These are phyloP conservation scores for Zaprionus inermis DNA, from an alignment of 1,140 invertebrate species.

Conservation along the genomic window DNA sequence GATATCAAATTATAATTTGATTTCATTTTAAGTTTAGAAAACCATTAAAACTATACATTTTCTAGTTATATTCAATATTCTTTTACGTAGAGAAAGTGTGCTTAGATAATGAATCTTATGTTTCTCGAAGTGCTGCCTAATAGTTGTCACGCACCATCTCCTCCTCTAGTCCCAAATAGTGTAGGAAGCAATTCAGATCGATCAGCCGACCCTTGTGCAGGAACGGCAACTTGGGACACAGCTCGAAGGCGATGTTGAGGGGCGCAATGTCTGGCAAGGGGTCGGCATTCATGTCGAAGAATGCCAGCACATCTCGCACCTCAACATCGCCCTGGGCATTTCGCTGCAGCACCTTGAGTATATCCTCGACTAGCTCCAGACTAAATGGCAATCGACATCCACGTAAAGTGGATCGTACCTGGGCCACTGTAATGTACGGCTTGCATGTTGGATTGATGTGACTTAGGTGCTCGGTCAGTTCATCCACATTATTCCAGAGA, in stretches of 20 bases:
- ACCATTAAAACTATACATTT: too few species aligned
- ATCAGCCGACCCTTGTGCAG: constrained; percentile 75
- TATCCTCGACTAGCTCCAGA: constrained; percentile 87
- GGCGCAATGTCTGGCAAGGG: constrained; percentile 76
- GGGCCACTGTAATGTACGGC: constrained; percentile 85
- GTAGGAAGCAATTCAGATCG: constrained; percentile 73
- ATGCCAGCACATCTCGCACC: constrained; percentile 76
- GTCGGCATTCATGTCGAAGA: constrained; percentile 71
- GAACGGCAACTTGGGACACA: constrained; percentile 79
- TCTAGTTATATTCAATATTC: too few species aligned
- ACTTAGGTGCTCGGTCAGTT: constrained; percentile 87
- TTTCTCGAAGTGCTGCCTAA: constrained; percentile 13
- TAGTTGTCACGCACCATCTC: constrained; percentile 62
- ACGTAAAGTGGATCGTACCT: constrained; percentile 87
- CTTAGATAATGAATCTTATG: constrained; percentile 17
- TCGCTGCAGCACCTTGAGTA: constrained; percentile 87
- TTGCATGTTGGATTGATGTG: constrained; percentile 86
- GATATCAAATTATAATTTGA: not conserved
- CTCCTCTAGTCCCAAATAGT: constrained; percentile 73
- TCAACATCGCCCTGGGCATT: constrained; percentile 87
- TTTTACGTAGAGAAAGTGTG: not conserved
- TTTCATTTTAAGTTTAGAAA: not conserved
- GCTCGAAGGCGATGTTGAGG: constrained; percentile 77
- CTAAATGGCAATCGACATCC: constrained; percentile 88
- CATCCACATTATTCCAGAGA: constrained; percentile 88